Conservation (phyloP, 2,888 invertebrate genomes). For the Volucella inanis region DNA sequence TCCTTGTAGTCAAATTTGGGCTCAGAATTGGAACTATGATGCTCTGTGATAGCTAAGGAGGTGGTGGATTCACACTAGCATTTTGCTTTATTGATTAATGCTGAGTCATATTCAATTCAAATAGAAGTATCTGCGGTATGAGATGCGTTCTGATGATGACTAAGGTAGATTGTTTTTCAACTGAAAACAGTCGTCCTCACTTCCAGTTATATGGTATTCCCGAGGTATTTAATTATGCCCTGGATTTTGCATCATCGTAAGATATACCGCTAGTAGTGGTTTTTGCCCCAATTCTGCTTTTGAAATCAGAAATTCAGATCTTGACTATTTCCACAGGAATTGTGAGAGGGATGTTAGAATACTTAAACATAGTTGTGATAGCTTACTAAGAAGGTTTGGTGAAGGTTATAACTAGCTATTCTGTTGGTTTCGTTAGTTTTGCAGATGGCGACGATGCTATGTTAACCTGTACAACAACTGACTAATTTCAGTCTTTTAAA, state of each 20-base stretch:
- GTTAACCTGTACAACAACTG: too few relatives aligned
- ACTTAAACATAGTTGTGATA: too few relatives aligned
- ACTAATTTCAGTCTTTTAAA: too few relatives aligned
- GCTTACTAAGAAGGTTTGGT: too few relatives aligned
- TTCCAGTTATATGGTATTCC: background rate
- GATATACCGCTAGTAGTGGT: too few relatives aligned
- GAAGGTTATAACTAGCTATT: too few relatives aligned
- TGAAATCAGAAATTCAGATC: too few relatives aligned
- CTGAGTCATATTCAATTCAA: conserved; percentile 62
- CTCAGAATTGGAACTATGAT: conserved; percentile 15
- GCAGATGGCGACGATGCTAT: too few relatives aligned
- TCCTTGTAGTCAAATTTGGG: conserved; percentile 60
- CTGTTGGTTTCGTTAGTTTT: too few relatives aligned
- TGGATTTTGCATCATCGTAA: background rate
- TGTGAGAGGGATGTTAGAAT: too few relatives aligned
- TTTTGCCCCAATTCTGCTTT: too few relatives aligned
- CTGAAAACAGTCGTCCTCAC: conserved; percentile 8
- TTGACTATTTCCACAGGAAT: too few relatives aligned
- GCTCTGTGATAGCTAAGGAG: background rate
- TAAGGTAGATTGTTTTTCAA: background rate
- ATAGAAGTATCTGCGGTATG: conserved; percentile 43
- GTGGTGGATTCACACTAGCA: background rate
- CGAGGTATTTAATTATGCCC: background rate
- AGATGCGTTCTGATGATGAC: conserved; percentile 17
- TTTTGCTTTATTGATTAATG: conserved; percentile 67